These are phyloP conservation scores for Nysson spinosus DNA, from an alignment of 2,888 invertebrate genomes.

Conservation along the genomic window DNA sequence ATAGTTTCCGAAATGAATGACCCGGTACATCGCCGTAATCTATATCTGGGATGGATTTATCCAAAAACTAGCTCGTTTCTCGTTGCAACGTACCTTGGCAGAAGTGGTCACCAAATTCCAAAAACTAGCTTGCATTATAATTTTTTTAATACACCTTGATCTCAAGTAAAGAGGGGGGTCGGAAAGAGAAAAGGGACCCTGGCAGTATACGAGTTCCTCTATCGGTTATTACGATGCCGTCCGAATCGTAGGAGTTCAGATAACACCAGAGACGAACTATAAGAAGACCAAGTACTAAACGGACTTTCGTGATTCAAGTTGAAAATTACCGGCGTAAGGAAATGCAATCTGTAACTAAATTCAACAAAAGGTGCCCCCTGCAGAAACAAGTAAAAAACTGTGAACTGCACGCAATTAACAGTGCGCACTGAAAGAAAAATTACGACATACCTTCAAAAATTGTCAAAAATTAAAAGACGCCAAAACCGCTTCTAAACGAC, in stretches of 20 bases:
- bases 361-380: no score
- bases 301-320: no score
- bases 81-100: slow-evolving; percentile 74
- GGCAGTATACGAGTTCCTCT: slow-evolving; percentile 37
- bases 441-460: no score
- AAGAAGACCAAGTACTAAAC: no score
- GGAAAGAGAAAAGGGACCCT: slow-evolving; percentile 21
- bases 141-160: slow-evolving; percentile 13
- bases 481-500: no score
- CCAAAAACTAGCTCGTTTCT: not conserved
- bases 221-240: slow-evolving; percentile 52
- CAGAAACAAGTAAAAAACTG: no score
- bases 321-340: no score
- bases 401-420: no score
- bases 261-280: no score
- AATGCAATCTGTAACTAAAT: no score
- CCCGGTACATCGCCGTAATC: slow-evolving; percentile 5
- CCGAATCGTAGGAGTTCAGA: slow-evolving; percentile 20
- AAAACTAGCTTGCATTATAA: slow-evolving; percentile 78
- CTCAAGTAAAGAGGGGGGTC: slow-evolving; percentile 12
- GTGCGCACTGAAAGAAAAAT: no score
- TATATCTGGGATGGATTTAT: not conserved
- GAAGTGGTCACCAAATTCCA: slow-evolving; percentile 77
- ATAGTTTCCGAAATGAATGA: slow-evolving; percentile 33
- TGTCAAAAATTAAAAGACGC: no score